A percentile compares a stretch with the other conserved stretches of the same genome.
These are phyloP conservation scores for Acrobasis suavella DNA, from an alignment of 2,888 invertebrate species.

Conservation along the genomic window DNA sequence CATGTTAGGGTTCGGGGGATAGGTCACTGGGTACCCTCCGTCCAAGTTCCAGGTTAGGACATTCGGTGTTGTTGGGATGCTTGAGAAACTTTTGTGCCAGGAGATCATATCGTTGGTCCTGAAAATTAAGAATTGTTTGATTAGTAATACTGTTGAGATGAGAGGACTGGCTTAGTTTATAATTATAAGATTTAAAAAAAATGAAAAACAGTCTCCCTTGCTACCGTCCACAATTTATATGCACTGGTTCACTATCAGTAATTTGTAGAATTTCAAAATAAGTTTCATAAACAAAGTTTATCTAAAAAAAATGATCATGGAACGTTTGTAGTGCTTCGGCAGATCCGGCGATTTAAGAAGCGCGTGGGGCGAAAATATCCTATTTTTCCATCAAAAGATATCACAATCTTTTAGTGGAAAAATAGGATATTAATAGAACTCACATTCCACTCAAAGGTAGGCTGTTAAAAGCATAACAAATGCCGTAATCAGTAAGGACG, in stretches of 20 bases:
- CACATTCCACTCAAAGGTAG: constrained; percentile 72
- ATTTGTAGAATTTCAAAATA: too few species aligned
- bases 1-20: constrained; percentile 57
- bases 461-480: constrained; percentile 74
- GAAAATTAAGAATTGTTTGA: constrained; percentile 5
- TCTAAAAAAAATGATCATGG: too few species aligned
- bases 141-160: neutral
- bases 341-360: too few species aligned
- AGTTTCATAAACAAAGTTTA: too few species aligned
- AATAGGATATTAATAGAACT: constrained; percentile 33
- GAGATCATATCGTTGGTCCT: constrained; percentile 65
- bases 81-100: constrained; percentile 62
- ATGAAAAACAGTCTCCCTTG: too few species aligned
- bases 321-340: too few species aligned
- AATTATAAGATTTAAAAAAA: too few species aligned
- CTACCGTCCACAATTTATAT: too few species aligned
- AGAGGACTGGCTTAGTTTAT: too few species aligned
- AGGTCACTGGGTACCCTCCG: constrained; percentile 64
- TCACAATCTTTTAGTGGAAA: neutral
- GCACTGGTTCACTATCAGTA: too few species aligned
- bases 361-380: neutral
- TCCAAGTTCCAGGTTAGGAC: constrained; percentile 63
- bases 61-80: constrained; percentile 37
- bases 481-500: constrained; percentile 69
- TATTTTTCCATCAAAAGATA: too few species aligned